phyloP scores from a whole-genome alignment of 1,140 invertebrate genomes.

The Palaemon carinicauda region DNA sequence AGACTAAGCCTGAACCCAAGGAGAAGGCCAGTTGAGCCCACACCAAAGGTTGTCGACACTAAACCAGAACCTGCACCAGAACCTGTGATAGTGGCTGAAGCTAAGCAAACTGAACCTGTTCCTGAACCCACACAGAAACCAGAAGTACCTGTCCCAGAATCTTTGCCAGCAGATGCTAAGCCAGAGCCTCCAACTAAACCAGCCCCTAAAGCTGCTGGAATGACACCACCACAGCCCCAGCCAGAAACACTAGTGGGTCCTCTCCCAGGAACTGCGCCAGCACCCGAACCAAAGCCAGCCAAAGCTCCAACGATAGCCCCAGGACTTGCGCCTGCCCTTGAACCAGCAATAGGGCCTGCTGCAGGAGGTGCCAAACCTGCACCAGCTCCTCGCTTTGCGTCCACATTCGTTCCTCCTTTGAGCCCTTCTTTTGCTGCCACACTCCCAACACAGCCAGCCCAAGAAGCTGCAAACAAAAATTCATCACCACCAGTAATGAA shows the following conservation, averaged over 20 bases:
- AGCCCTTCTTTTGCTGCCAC: too few species aligned
- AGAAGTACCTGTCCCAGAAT: background rate
- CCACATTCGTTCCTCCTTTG: too few species aligned
- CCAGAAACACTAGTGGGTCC: background rate
- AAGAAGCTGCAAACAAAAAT: too few species aligned
- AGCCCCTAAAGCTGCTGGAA: background rate
- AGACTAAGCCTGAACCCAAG: background rate
- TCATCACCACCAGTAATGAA: too few species aligned
- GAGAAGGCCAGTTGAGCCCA: background rate
- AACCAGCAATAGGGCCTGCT: background rate
- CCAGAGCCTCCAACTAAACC: background rate
- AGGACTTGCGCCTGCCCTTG: background rate
- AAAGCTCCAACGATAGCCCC: background rate
- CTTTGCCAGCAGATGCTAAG: background rate
- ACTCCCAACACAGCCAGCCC: too few species aligned
- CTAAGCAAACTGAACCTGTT: too few species aligned
- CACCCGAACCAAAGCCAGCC: background rate
- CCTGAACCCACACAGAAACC: background rate
- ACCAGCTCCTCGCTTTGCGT: background rate
- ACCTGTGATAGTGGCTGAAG: background rate
- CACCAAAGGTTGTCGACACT: background rate
- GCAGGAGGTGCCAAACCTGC: background rate
- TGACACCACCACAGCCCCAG: background rate
- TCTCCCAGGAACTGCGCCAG: background rate
- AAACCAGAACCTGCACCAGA: background rate